These are phyloP conservation scores for Karalla daura DNA, from an alignment of 2,797 vertebrate genomes.

Conservation along the genomic window DNA sequence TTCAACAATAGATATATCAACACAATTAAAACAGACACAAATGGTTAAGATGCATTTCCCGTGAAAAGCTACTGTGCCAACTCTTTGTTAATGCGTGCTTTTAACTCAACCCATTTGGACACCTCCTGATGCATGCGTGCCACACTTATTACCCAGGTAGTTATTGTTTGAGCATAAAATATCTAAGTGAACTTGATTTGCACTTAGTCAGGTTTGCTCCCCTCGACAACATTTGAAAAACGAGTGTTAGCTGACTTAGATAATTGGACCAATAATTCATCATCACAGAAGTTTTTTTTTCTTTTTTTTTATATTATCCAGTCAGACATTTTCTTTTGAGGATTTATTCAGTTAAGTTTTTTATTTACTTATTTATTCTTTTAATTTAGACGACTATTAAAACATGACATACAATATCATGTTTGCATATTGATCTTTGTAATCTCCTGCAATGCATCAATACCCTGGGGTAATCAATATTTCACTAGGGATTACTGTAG, in stretches of 20 bases:
- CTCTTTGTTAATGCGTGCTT: constrained; percentile 37
- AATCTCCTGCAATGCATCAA: background rate
- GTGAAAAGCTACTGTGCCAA: constrained; percentile 12
- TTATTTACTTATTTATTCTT: too few species aligned
- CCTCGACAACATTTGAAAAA: constrained; percentile 46
- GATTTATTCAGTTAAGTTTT: too few species aligned
- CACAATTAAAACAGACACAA: constrained; percentile 27
- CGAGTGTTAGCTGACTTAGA: constrained; percentile 48
- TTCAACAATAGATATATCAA: constrained; percentile 19
- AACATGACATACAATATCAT: background rate
- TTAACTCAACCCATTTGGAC: constrained; percentile 48
- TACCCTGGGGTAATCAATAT: background rate
- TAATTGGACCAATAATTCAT: too few species aligned
- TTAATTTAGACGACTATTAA: too few species aligned
- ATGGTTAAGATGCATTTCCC: constrained; percentile 8
- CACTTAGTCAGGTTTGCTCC: constrained; percentile 65
- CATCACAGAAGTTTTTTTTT: too few species aligned
- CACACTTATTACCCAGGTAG: constrained; percentile 47
- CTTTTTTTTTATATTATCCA: too few species aligned
- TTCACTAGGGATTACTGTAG: background rate
- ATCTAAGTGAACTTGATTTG: constrained; percentile 57
- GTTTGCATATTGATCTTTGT: background rate
- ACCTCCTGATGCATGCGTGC: constrained; percentile 48
- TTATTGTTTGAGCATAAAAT: constrained; percentile 51
- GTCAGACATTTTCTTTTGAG: too few species aligned